A percentile compares a stretch with the other conserved stretches of the same genome.
These are phyloP conservation scores for Eucera pruinosa DNA, from an alignment of 2,888 invertebrate species.

Conservation along the genomic window DNA sequence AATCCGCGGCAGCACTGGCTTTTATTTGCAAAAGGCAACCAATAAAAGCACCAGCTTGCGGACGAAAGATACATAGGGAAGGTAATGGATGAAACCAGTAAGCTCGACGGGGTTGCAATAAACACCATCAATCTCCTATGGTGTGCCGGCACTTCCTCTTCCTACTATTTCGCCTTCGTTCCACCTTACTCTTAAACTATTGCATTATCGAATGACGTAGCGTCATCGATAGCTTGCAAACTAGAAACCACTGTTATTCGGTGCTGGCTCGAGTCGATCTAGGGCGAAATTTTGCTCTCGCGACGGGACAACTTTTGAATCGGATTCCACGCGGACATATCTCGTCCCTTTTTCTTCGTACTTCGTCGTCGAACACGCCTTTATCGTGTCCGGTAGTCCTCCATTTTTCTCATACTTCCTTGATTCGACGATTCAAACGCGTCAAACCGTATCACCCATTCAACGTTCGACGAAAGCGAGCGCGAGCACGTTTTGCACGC, in stretches of 20 bases:
- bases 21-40: slow-evolving; percentile 42
- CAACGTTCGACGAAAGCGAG: not conserved
- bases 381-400: not conserved
- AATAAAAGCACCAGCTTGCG: slow-evolving; percentile 36
- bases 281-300: not conserved
- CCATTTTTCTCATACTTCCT: not conserved
- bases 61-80: slow-evolving; percentile 36
- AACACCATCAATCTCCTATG: slow-evolving; percentile 75
- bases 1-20: not conserved
- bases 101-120: slow-evolving; percentile 74
- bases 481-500: too few species aligned
- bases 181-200: slow-evolving; percentile 20
- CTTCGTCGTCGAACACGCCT: not conserved
- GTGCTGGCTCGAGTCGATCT: slow-evolving; percentile 5
- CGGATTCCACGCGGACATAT: not conserved
- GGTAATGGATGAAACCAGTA: slow-evolving; percentile 76
- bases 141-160: slow-evolving; percentile 66
- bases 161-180: slow-evolving; percentile 32
- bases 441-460: not conserved
- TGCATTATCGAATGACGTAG: slow-evolving; percentile 22
- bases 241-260: not conserved
- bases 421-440: not conserved
- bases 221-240: slow-evolving; percentile 29
- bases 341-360: too few species aligned
- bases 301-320: not conserved